Evolutionary conservation across 2,888 invertebrate species (phyloP).

Genomic region (Hecatera dysodea): DNA sequence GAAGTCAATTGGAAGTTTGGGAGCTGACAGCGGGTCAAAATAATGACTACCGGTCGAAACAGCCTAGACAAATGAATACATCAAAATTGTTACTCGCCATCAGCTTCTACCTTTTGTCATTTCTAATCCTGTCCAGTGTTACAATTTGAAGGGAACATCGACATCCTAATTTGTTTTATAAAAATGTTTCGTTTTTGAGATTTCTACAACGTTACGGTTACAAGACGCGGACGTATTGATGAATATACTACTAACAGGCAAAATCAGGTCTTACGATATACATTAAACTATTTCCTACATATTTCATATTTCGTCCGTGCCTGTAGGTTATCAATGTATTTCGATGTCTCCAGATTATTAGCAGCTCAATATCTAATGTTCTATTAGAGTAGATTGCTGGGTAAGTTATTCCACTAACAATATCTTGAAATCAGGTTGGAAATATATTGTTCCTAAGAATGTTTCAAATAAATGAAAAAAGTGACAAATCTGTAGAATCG

Average conservation of each 20-base stretch:
- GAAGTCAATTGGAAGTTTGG: constrained; percentile 54
- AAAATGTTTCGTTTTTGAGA: constrained; percentile 30
- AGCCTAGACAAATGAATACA: constrained; percentile 67
- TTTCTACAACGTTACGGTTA: constrained; percentile 36
- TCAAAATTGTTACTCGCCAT: constrained; percentile 65
- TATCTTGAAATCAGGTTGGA: constrained; percentile 20
- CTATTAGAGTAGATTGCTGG: constrained; percentile 33
- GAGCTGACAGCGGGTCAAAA: constrained; percentile 74
- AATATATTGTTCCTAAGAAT: constrained; percentile 18
- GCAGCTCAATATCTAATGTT: constrained; percentile 39
- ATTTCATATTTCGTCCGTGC: constrained; percentile 50
- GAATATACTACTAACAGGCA: constrained; percentile 52
- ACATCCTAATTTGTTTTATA: constrained; percentile 30
- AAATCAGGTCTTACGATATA: constrained; percentile 58
- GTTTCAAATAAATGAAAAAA: constrained; percentile 42
- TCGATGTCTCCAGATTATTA: constrained; percentile 60
- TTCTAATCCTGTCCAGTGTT: constrained; percentile 40
- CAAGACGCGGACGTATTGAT: constrained; percentile 60
- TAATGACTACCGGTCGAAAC: constrained; percentile 67
- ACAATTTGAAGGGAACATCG: constrained; percentile 53
- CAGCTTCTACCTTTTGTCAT: constrained; percentile 54
- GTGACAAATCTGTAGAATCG: constrained; percentile 22
- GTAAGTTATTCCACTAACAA: constrained; percentile 23
- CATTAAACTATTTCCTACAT: constrained; percentile 54
- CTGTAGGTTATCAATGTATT: constrained; percentile 58